Evolutionary conservation across 2,797 vertebrate species (phyloP), one percentile per base, ranked within the genome.

Genomic region (Gambusia yucatana): DNA sequence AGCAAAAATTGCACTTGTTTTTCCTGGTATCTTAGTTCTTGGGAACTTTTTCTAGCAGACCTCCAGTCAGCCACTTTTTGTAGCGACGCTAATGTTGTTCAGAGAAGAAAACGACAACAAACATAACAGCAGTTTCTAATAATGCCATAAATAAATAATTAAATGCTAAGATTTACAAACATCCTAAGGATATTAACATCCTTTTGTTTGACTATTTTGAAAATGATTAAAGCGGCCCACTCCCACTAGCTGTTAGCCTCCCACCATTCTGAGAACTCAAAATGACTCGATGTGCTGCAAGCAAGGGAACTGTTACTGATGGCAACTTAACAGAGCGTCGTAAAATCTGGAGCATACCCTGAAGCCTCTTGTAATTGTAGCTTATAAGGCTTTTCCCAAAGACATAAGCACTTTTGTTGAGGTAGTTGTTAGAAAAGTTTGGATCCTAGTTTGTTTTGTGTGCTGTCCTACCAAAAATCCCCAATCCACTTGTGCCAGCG

Each of bases 401-500:
- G 8, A 78, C 43, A 72, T 65, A 22, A 55, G 4, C 5, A 22
- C 72, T 25, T 80, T 73, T 77, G 25, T 75, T 10, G 3, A 69
- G 16, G 4, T 3, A 50, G 28, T 46, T 5, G 10, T 61, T 61
- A 61, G 48, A 30, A 43, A 59, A 39, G 3, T 55, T 80, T 84
- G 36, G 28, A 71, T 61, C n/a, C 1, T 6, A 55, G 63, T 72
- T 14, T 82, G 25, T 50, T 47, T 39, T 75, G 79, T 50, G 70
- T 65, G 3, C 4, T 17, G 52, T 76, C 30, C 59, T 76, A 61
- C 13, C 75, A 4, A 72, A 76, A 82, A 63, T 36, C 6, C 70
- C 69, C 69, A 82, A 80, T 52, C 84, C 77, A 73, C 73, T 79
- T 84, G 79, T 90, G 84, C 90, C 84, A 79, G 87, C 87, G 77